A percentile compares a stretch with the other conserved stretches of the same genome.
These are phyloP conservation scores for Phoenicopterus ruber DNA, from an alignment of 2,113 vertebrate genomes.

Conservation along the genomic window DNA sequence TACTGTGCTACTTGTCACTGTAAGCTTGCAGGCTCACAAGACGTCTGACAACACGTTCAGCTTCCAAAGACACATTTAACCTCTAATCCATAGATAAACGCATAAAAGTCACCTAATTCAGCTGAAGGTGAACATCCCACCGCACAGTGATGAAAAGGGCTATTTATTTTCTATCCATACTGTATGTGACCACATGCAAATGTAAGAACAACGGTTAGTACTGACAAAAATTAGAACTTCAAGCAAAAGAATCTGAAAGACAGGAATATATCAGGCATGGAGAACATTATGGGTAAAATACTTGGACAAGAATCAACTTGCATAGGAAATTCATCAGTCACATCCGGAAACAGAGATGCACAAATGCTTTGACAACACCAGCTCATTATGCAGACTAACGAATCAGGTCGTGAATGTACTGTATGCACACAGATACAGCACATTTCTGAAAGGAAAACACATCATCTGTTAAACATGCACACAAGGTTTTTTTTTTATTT, in stretches of 20 bases:
- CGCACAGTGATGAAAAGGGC: not conserved
- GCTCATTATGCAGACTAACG: not conserved
- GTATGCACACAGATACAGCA: not conserved
- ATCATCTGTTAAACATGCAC: not conserved
- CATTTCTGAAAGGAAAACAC: not conserved
- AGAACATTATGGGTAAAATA: not conserved
- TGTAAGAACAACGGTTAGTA: not conserved
- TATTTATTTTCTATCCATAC: not conserved
- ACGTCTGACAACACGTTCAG: not conserved
- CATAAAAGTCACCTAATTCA: not conserved
- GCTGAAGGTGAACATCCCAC: not conserved
- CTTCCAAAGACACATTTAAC: not conserved
- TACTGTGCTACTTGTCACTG: not conserved
- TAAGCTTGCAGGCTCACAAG: not conserved
- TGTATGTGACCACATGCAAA: not conserved
- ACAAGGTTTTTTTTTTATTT: not conserved
- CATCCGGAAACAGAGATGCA: not conserved
- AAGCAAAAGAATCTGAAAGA: not conserved
- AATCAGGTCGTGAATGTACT: not conserved
- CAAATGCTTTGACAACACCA: not conserved
- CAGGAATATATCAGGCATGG: not conserved
- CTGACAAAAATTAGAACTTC: not conserved
- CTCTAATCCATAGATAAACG: rapidly evolving
- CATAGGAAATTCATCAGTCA: not conserved
- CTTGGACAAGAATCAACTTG: slow-evolving; percentile 31